These are phyloP conservation scores for Antheraea pernyi DNA, from an alignment of 1,140 invertebrate species.

Conservation along the genomic window DNA sequence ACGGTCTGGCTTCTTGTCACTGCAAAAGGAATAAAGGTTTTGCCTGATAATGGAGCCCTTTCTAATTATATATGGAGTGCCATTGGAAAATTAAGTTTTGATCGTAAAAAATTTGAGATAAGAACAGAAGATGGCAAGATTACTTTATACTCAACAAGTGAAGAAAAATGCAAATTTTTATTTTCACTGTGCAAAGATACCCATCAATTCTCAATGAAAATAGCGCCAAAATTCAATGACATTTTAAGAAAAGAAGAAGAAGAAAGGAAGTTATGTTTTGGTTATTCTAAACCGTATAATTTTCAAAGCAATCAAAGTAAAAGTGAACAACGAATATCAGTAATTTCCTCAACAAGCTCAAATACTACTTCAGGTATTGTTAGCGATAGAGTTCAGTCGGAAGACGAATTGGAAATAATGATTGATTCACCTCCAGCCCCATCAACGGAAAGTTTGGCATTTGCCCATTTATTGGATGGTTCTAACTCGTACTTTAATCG, in stretches of 20 bases:
- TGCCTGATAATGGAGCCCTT: conserved; percentile 83
- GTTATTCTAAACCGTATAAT: conserved; percentile 83
- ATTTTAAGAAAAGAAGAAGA: conserved; percentile 89
- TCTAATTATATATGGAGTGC: conserved; percentile 94
- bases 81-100: conserved; percentile 95
- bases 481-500: conserved; percentile 66
- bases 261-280: conserved; percentile 81
- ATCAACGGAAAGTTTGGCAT: conserved; percentile 86
- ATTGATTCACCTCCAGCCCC: conserved; percentile 87
- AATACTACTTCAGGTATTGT: conserved; percentile 97
- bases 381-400: conserved; percentile 95
- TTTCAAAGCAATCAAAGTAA: conserved; percentile 82
- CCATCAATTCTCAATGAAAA: conserved; percentile 96
- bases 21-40: conserved; percentile 91
- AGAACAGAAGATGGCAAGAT: conserved; percentile 92
- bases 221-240: conserved; percentile 90
- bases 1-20: conserved; percentile 90
- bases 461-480: conserved; percentile 84
- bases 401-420: conserved; percentile 94
- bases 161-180: conserved; percentile 95
- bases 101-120: conserved; percentile 98
- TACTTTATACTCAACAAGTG: conserved; percentile 92
- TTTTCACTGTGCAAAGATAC: conserved; percentile 93
- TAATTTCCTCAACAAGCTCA: conserved; percentile 94
- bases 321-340: conserved; percentile 91